phyloP scores from a whole-genome alignment of 2,797 vertebrate genomes.

The Oryzias dopingdopingensis region DNA sequence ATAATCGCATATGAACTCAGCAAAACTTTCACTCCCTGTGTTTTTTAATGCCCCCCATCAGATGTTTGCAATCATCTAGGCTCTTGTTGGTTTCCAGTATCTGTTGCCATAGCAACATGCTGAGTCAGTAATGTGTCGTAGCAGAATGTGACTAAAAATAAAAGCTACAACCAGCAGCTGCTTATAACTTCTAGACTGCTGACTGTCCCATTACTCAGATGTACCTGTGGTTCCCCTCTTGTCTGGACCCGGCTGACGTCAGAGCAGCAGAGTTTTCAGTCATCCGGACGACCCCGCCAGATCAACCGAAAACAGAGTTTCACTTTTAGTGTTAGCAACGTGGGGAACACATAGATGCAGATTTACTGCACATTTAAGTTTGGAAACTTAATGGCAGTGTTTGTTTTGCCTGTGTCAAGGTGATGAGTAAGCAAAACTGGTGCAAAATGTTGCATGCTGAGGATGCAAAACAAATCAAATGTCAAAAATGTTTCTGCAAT shows the following conservation, averaged over 20 bases:
- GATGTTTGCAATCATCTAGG: slow-evolving; percentile 7
- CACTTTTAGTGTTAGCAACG: background rate
- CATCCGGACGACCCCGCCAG: background rate
- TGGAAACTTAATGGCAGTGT: too few species aligned
- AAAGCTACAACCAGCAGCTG: slow-evolving; percentile 11
- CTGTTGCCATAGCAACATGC: slow-evolving; percentile 8
- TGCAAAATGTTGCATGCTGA: too few species aligned
- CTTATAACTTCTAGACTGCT: background rate
- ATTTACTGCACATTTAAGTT: too few species aligned
- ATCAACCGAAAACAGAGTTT: background rate
- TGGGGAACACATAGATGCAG: too few species aligned
- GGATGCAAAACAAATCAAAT: too few species aligned
- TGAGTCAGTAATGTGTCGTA: slow-evolving; percentile 8
- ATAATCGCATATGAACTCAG: background rate
- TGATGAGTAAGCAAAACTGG: too few species aligned
- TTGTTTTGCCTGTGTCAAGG: too few species aligned
- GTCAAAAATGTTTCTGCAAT: too few species aligned
- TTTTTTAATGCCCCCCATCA: slow-evolving; percentile 2
- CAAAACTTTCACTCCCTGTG: slow-evolving; percentile 1
- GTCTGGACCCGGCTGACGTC: background rate
- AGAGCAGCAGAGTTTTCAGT: background rate
- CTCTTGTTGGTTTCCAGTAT: slow-evolving; percentile 1
- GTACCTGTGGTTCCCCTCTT: background rate
- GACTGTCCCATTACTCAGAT: background rate
- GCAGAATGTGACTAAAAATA: slow-evolving; percentile 17